Evolutionary conservation across 2,797 vertebrate genomes (phyloP), one percentile per base, ranked within the genome.

Genomic region (Eulemur rubriventer): DNA sequence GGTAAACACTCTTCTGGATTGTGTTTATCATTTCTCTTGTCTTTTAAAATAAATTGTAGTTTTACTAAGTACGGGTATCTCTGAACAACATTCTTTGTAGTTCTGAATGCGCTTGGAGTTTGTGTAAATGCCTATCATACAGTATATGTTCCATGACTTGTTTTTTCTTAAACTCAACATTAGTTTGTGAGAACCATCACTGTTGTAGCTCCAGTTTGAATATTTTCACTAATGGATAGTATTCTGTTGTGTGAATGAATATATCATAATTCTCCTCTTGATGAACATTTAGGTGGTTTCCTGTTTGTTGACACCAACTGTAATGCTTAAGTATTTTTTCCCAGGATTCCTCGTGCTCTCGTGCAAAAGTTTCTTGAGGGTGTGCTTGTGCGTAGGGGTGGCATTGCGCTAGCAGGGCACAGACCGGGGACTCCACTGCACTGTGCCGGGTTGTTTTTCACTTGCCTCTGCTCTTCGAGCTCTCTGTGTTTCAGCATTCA

Each of bases 71-170:
- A 16, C 52, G 6, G 70, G 18, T n/a, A 28, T 85, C 78, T 90
- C 13, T 70, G 28, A 82, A 41, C 28, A 38, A 9, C 70, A 22
- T 52, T 35, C 65, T 61, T 88, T 97, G 41, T 81, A 46, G 52
- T 93, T 96, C 33, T 61, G 41, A 69, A 35, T 89, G 70, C 63
- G 89, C 91, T 90, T 86, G 79, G 82, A 89, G 24, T 94, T 95
- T 84, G 52, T 81, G 14, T 85, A 90, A 97, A 90, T 92, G 35
- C 67, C 82, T 28, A 0, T 83, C 35, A 43, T 90, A 63, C 12
- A 59, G 20, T 89, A 7, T 91, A 33, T 72, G 67, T 78, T 84
- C 72, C 43, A 24, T 59, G 65, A 48, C 30, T 50, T 79, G 18
- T 75, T 78, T 85, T 78, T 55, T 76, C 43, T 90, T 82, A 1